phyloP scores from a whole-genome alignment of 2,888 invertebrate species.

The Orgyia antiqua region DNA sequence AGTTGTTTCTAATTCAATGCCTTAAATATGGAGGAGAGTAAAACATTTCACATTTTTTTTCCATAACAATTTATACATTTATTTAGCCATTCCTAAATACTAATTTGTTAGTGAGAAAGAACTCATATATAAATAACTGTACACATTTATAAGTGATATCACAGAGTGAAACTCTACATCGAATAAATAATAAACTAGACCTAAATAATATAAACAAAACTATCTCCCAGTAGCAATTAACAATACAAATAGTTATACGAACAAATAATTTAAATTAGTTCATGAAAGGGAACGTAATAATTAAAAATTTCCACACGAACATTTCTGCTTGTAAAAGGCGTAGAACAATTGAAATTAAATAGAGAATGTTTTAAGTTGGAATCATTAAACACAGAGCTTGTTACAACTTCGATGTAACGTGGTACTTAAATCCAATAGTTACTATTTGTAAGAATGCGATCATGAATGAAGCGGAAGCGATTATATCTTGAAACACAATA shows the following conservation, averaged over 20 bases:
- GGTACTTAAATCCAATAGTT: slow-evolving; percentile 23
- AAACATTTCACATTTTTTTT: too few relatives aligned
- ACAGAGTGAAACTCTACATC: too few relatives aligned
- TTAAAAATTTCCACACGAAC: slow-evolving; percentile 23
- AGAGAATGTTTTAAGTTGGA: slow-evolving; percentile 27
- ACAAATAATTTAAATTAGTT: slow-evolving; percentile 4
- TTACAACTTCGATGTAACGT: slow-evolving; percentile 31
- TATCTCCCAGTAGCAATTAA: slow-evolving; percentile 4
- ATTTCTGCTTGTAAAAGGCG: slow-evolving; percentile 21
- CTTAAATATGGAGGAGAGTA: too few relatives aligned
- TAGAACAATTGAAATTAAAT: slow-evolving; percentile 40
- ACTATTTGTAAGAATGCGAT: slow-evolving; percentile 7
- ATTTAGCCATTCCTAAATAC: too few relatives aligned
- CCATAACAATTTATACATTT: too few relatives aligned
- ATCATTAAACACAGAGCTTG: slow-evolving; percentile 35
- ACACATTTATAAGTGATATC: too few relatives aligned
- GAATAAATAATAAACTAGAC: background rate
- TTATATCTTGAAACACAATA: background rate
- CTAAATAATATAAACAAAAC: background rate
- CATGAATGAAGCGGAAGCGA: slow-evolving; percentile 5
- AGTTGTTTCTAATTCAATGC: too few relatives aligned
- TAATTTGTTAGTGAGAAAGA: too few relatives aligned
- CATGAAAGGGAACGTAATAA: slow-evolving; percentile 14
- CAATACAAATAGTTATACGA: slow-evolving; percentile 5
- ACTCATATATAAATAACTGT: too few relatives aligned